Evolutionary conservation across 2,113 vertebrate species (phyloP), one percentile per base, ranked within the genome.

Genomic region (Solea solea): DNA sequence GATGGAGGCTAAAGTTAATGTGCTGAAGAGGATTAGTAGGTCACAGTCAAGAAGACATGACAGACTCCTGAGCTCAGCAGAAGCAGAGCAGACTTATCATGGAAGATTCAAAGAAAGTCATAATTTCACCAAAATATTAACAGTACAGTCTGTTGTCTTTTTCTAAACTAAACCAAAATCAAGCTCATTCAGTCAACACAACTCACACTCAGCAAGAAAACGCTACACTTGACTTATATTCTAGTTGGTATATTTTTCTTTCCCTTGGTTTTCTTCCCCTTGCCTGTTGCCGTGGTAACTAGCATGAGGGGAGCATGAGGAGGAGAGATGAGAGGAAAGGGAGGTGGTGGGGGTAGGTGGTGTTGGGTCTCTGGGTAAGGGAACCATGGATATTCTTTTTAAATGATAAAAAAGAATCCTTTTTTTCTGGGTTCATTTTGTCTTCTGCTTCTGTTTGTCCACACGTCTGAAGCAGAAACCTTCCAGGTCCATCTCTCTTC

Each of bases 261-360:
- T 67, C 57, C 62, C 63, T 71, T 70, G 57, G 2, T 83, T 83
- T 86, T 89, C 89, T 91, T 83, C 91, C 86, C 81, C 82, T 86
- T 46, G 86, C 86, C 87, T 92, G 93, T 93, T 93, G 89, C 92
- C 91, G 49, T 93, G 92, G 93, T 87, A 92, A 93, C 93, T 84
- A 87, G 79, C 70, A 72, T n/a, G 61, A 80, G 81, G 76, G 84
- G 75, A 72, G 82, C 83, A 61, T 71, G 78, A 6, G 54, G 76
- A 76, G 57, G 57, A 40, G 63, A 63, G 71, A 70, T 27, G 71
- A 66, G 57, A 56, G 58, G 34, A 49, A 58, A 28, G 16, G 40
- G 8, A 48, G 9, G 15, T 44, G 42, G 16, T 27, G 1, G 14
- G 44, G 55, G 58, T 21, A 53, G 52, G 58, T 69, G 72, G 50